Conservation (phyloP, 30 jellyfish, hydroid and myxozoan species). For the Cassiopea andromeda region DNA sequence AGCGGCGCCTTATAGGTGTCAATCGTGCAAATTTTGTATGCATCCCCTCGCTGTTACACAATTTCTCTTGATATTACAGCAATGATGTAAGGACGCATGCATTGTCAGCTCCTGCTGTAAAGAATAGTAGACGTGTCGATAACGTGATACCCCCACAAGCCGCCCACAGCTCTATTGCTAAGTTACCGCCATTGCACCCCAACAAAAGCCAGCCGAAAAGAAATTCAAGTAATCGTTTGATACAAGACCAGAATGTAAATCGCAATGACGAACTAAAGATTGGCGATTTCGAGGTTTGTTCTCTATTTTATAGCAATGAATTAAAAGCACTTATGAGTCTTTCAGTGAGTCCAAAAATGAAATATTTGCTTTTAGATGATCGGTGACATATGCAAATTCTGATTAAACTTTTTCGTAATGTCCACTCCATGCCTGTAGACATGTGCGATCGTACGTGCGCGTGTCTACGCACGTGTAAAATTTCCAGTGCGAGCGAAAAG, state of each 20-base stretch:
- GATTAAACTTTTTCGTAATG: no score
- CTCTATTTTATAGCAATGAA: neutral
- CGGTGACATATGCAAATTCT: no score
- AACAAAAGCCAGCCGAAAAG: neutral
- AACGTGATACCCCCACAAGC: neutral
- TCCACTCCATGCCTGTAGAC: no score
- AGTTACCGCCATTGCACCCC: neutral
- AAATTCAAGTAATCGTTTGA: neutral
- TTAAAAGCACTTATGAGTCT: neutral
- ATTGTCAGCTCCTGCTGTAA: neutral
- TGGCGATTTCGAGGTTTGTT: constrained; percentile 1
- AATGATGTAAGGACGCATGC: neutral
- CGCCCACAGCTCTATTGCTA: neutral
- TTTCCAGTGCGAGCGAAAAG: no score
- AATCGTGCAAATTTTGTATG: no score
- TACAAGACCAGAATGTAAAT: neutral
- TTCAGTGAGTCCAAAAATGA: neutral
- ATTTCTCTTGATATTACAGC: neutral
- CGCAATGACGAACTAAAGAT: neutral
- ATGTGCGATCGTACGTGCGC: no score
- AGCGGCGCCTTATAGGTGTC: no score
- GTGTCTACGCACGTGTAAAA: no score
- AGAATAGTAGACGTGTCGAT: neutral
- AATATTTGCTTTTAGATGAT: no score
- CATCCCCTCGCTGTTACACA: no score